Percentiles rank a stretch among this genome's conserved stretches.
These are phyloP conservation scores for Hemaris fuciformis DNA, from an alignment of 2,888 invertebrate genomes.

Conservation along the genomic window DNA sequence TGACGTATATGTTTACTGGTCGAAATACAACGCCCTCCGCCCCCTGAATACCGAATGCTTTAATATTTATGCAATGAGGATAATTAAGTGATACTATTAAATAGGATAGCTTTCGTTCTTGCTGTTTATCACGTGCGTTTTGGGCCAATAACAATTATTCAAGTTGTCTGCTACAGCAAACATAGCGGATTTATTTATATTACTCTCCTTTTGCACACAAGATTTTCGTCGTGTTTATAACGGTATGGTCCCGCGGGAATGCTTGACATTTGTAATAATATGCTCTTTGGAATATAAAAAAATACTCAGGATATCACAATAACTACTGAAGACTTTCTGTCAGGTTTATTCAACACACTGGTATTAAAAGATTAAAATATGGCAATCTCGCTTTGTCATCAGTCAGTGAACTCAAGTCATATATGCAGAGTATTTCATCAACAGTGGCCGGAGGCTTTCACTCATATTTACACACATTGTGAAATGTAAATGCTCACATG, in stretches of 20 bases:
- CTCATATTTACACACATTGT: not conserved
- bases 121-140: constrained; percentile 23
- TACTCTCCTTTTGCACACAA: constrained; percentile 11
- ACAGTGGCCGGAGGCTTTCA: not conserved
- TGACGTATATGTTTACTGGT: not conserved
- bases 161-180: constrained; percentile 23
- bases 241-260: constrained; percentile 14
- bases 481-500: not conserved
- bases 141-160: constrained; percentile 23
- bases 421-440: not conserved
- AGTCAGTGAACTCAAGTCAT: constrained; percentile 2
- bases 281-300: not conserved
- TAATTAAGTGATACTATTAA: constrained; percentile 23
- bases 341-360: not conserved
- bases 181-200: constrained; percentile 20
- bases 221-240: constrained; percentile 11
- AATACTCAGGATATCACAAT: not conserved
- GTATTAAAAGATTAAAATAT: not conserved
- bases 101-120: constrained; percentile 20
- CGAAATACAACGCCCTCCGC: constrained; percentile 3
- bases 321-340: not conserved
- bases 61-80: constrained; percentile 23
- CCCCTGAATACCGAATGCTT: constrained; percentile 15
- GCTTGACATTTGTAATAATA: not conserved
- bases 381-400: not conserved